Evolutionary conservation across 2,113 vertebrate species (phyloP), one percentile per base, ranked within the genome.

Genomic region (Sturnira hondurensis): DNA sequence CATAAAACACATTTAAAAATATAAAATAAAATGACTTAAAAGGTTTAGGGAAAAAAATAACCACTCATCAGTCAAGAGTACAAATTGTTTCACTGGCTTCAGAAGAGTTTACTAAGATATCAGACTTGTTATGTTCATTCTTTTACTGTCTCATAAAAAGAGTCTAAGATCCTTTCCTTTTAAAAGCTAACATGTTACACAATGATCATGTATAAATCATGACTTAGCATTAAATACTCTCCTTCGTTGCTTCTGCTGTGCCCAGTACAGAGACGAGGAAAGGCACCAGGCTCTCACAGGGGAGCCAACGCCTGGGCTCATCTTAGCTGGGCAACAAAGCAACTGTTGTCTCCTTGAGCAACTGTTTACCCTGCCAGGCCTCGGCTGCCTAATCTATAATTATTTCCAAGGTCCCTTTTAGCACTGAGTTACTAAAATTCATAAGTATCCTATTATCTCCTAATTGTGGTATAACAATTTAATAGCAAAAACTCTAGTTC

Each of bases 401-500:
- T 63, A 70, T 68, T 91, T 85, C 54, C 43, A 77, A 28, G 63
- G 81, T 45, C 93, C 52, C 50, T 85, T 87, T 38, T 9, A 89
- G 26, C 47, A 68, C 5, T 50, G 81, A 54, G 56, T 80, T 31
- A 94, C 50, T 93, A 71, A 56, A 36, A 71, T 85, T 58, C 43
- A 0, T 81, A 96, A 71, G 20, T 56, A 85, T 76, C 74, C n/a
- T 54, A 54, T 14, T 58, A 50, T 31, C 3, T 85, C 33, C 26
- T 4, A 52, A 38, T 54, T 63, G 19, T 50, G 47, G 78, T 16
- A 33, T 20, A 86, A 89, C 4, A 90, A 96, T 65, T 92, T 76
- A 91, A 76, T 71, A 80, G 28, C 19, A 95, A 92, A 92, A 93
- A 45, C 19, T 86, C 33, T 89, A 65, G 82, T 91, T 73, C 19